phyloP scores from a whole-genome alignment of 2,888 invertebrate genomes.

The Minunthozetes semirufus region DNA sequence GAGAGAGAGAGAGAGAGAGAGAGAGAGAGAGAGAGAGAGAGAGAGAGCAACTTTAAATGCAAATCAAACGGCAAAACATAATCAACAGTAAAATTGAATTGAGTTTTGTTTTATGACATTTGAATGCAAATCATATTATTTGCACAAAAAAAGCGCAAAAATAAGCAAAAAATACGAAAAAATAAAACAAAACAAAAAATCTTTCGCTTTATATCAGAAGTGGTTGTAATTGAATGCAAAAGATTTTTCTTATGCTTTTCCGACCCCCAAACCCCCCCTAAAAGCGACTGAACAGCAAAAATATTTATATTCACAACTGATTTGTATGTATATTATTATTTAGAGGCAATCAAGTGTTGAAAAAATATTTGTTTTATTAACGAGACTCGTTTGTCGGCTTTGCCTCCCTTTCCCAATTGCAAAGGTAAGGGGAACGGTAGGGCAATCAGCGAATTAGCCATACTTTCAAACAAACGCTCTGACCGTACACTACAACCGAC shows the following conservation, averaged over 20 bases:
- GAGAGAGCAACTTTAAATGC: too few species aligned
- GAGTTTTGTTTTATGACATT: neutral
- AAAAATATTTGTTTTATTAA: conserved; percentile 31
- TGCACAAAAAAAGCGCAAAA: neutral
- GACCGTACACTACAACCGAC: neutral
- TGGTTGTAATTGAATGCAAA: too few species aligned
- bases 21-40: too few species aligned
- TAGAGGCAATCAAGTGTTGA: conserved; percentile 25
- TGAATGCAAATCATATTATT: neutral
- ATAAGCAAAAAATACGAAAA: neutral
- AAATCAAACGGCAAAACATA: too few species aligned
- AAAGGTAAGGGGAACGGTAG: neutral
- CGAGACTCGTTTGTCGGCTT: conserved; percentile 21
- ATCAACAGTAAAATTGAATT: neutral
- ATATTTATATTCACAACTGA: conserved; percentile 11
- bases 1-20: too few species aligned
- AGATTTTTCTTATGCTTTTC: too few species aligned
- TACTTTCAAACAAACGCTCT: neutral
- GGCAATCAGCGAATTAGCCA: neutral
- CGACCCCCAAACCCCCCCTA: too few species aligned
- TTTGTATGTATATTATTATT: conserved; percentile 17
- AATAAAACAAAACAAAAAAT: neutral
- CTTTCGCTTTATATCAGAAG: too few species aligned
- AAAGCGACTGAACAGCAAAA: neutral
- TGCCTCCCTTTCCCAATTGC: neutral